Conservation (phyloP, 2,797 vertebrate species). For the Erethizon dorsatum region DNA sequence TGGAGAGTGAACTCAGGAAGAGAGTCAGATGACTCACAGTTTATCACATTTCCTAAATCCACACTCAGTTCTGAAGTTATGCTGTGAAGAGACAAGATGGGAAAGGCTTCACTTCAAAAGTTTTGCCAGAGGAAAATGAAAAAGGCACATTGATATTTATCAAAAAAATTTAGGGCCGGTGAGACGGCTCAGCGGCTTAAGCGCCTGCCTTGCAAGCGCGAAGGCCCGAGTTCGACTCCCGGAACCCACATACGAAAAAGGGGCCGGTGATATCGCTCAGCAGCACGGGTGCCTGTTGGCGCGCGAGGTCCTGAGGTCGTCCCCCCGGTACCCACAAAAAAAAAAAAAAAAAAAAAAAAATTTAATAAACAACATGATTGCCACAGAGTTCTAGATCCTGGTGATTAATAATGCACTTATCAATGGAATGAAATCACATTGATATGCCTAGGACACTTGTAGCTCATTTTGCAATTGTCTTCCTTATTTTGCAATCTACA, state of each 20-base stretch:
- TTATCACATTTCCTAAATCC: background rate
- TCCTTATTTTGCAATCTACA: background rate
- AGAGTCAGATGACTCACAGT: background rate
- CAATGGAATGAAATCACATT: background rate
- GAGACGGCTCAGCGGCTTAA: too few relatives aligned
- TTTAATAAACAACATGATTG: background rate
- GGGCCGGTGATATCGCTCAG: too few relatives aligned
- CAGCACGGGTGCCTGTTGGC: too few relatives aligned
- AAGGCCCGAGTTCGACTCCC: too few relatives aligned
- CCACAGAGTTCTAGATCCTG: background rate
- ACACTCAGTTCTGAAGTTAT: background rate
- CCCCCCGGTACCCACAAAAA: too few relatives aligned
- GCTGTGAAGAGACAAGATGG: background rate
- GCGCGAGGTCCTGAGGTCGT: too few relatives aligned
- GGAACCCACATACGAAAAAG: too few relatives aligned
- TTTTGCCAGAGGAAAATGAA: slow-evolving; percentile 49
- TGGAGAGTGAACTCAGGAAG: background rate
- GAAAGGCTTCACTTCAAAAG: background rate
- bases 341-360: background rate
- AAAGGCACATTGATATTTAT: background rate
- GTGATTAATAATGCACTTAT: background rate
- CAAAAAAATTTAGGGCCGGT: background rate
- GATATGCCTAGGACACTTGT: background rate
- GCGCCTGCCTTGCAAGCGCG: too few relatives aligned
- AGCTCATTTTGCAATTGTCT: background rate